Evolutionary conservation across 2,113 vertebrate genomes (phyloP), one percentile per base, ranked within the genome.

Genomic region (Pyrgilauda ruficollis): DNA sequence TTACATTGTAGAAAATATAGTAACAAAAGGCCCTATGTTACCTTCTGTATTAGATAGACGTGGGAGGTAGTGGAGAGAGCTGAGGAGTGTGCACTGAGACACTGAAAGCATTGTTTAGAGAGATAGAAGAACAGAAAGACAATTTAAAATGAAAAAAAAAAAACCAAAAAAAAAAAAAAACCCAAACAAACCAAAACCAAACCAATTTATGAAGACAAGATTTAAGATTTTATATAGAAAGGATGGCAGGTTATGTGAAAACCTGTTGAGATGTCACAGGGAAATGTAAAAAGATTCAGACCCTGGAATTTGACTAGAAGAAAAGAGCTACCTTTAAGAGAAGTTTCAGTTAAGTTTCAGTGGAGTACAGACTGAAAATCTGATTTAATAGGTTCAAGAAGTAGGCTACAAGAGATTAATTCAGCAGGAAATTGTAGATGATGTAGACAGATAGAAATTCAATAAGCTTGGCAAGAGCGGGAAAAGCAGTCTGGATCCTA

Each of bases 391-490:
- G 44, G 68, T 91, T 95, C 72, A 88, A 92, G 75, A 92, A 95
- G 20, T 63, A 94, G 61, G 68, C 75, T 95, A 59, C 43, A 81
- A 91, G 72, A 84, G 91, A 87, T 93, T 86, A 96, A 88, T 94
- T 91, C 87, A 92, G 67, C 67, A 90, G 85, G 88, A 94, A 94
- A 81, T 94, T 91, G 73, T 88, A 93, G 85, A 93, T 93, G 66
- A 78, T 87, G 78, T 85, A 88, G 87, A 92, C 47, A 95, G 90
- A 96, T 89, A 93, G 79, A 94, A 94, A 94, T 95, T 95, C 96
- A 94, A 92, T 94, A 94, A 87, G 64, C 73, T 92, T 46, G 26
- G 61, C 39, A 81, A 75, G 53, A 61, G 39, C 61, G 33, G 39
- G n/a, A 89, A 52, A 92, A 70, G 46, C 28, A 64, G 63, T 14